Evolutionary conservation across 2,797 vertebrate genomes (phyloP), one percentile per base, ranked within the genome.

Genomic region (Paguma larvata): DNA sequence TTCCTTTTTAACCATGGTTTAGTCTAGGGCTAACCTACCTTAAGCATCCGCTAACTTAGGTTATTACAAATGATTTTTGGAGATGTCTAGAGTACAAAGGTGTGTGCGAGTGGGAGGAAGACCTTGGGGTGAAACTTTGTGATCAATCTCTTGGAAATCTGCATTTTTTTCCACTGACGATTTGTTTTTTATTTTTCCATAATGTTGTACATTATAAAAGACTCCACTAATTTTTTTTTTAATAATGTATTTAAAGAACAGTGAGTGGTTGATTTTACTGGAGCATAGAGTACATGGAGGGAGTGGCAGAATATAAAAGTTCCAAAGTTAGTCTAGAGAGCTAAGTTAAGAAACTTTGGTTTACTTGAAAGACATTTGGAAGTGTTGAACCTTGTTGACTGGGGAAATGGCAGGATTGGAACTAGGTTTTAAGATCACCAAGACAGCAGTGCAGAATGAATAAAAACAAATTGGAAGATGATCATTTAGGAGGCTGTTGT

Each of bases 81-180:
- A 80, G 38, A 23, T 75, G 8, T 34, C 5, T 4, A 73, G 41
- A 63, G 21, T 85, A 75, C 6, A 67, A 89, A 82, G 75, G 2
- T 75, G 3, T 85, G 0, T 34, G 30, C 59, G 78, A 82, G 46
- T 9, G n/a, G 15, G 7, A 78, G 18, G 34, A 83, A 10, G 10
- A 53, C 78, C 41, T 82, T 96, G 46, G 18, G 72, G 30, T 46
- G 63, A 82, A 92, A 92, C 34, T 67, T 77, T 19, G 15, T 75
- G 63, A 72, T 62, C 72, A 44, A 82, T 68, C 78, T 89, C 86
- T 94, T 65, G 46, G 87, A 97, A 96, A 94, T 95, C n/a, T 96
- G 13, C 12, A 91, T 41, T 80, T 91, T 95, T 95, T 8, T 78
- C 34, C 34, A 75, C 2, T 70, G 23, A 46, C 89, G 15, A 84